Evolutionary conservation across 92 coral and sea anemone species (phyloP), one percentile per base, ranked within the genome.

Genomic region (Bergia puertoricense): DNA sequence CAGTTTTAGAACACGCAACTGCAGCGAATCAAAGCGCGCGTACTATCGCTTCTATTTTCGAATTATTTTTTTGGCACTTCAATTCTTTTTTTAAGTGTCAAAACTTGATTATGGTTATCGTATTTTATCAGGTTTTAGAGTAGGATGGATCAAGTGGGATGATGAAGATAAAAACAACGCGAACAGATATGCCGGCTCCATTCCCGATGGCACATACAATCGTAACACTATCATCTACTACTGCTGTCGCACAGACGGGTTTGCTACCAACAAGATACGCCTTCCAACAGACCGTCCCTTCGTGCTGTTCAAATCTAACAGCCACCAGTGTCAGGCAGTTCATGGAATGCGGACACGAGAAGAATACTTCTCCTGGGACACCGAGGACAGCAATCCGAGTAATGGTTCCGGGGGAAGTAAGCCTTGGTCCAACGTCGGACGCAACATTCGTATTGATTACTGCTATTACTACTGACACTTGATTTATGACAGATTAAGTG

Each of bases 211-310:
- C 3, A 57, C 22, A 45, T 91, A 50, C 78, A 37, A 59, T 22
- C 30, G n/a, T 5, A 82, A 91, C 67, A 91, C 91, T n/a, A 8
- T 76, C 54, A 81, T 88, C 20, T 9, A 65, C 54, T 91, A 77
- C 48, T 91, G 93, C 88, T 79, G 91, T 23, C 89, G 91, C 56
- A 39, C 80, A 50, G 93, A 88, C 51, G 91, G 93, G 1, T 65
- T 44, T 71, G 86, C 91, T 22, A 44, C 37, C 18, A 80, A 69
- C 62, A 46, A 74, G 38, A 88, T 88, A 41, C 81, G 51, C 42
- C 91, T 88, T 6, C 91, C 91, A 22, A 88, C 87, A 0, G 87
- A 74, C n/a, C 38, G 54, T 0, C 91, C 91, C 40, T 88, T 88
- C 91, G 79, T 88, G 48, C 74, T 88, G 51, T 80, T 88, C 86